Conservation (phyloP, 2,888 invertebrate genomes). For the Chymomyza amoena region DNA sequence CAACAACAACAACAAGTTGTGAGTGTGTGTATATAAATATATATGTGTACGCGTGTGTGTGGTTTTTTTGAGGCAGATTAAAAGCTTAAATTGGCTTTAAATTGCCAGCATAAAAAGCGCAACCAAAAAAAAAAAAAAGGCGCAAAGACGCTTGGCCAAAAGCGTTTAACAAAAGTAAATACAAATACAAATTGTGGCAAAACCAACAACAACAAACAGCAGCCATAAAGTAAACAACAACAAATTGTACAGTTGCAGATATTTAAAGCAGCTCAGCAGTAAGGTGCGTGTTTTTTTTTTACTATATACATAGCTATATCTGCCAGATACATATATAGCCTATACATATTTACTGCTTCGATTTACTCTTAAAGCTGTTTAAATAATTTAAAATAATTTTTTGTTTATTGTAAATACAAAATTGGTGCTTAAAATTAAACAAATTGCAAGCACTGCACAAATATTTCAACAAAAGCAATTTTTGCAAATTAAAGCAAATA, state of each 20-base stretch:
- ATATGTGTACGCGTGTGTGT: conserved; percentile 4
- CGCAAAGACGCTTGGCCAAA: conserved; percentile 12
- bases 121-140: neutral
- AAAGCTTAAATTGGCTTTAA: conserved; percentile 50
- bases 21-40: too few relatives aligned
- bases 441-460: neutral
- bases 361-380: neutral
- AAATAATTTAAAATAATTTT: neutral
- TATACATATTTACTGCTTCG: too few relatives aligned
- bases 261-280: conserved; percentile 46
- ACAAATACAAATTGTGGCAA: conserved; percentile 19
- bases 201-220: neutral
- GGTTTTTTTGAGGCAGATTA: conserved; percentile 36
- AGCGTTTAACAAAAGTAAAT: neutral
- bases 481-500: neutral
- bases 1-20: conserved; percentile 18
- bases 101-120: too few relatives aligned
- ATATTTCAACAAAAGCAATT: neutral
- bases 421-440: neutral
- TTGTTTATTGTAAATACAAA: neutral
- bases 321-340: too few relatives aligned
- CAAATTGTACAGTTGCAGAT: conserved; percentile 31
- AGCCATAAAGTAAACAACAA: neutral
- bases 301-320: neutral
- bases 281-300: conserved; percentile 25